phyloP scores from a whole-genome alignment of 2,113 vertebrate genomes.

The Tretioscincus oriximinensis region DNA sequence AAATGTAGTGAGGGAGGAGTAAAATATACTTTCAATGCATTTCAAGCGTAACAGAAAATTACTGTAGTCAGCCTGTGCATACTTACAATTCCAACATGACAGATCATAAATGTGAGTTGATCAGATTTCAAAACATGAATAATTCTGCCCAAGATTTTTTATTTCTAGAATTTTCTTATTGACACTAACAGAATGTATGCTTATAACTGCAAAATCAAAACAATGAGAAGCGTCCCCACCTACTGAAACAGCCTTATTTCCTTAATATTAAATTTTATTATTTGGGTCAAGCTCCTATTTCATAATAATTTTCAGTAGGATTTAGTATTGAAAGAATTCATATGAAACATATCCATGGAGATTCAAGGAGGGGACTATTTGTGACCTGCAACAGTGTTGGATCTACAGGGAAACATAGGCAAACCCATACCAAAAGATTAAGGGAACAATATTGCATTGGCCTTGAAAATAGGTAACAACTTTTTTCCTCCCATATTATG shows the following conservation, averaged over 20 bases:
- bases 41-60: conserved; percentile 50
- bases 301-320: not conserved
- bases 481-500: not conserved
- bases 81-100: conserved; percentile 26
- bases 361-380: no score
- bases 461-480: not conserved
- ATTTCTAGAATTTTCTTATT: conserved; percentile 6
- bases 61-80: not conserved
- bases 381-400: no score
- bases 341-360: no score
- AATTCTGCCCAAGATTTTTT: not conserved
- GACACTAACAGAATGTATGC: not conserved
- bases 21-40: conserved; percentile 41
- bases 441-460: not conserved
- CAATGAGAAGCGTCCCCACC: not conserved
- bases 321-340: not conserved
- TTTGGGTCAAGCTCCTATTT: not conserved
- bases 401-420: not conserved
- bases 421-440: not conserved
- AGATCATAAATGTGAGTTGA: not conserved
- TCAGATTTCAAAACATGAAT: conserved; percentile 1
- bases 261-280: not conserved
- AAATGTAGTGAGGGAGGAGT: conserved; percentile 42
- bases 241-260: not conserved
- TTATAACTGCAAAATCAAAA: not conserved